phyloP scores from a whole-genome alignment of 2,888 invertebrate genomes.

The Prosapia bicincta region DNA sequence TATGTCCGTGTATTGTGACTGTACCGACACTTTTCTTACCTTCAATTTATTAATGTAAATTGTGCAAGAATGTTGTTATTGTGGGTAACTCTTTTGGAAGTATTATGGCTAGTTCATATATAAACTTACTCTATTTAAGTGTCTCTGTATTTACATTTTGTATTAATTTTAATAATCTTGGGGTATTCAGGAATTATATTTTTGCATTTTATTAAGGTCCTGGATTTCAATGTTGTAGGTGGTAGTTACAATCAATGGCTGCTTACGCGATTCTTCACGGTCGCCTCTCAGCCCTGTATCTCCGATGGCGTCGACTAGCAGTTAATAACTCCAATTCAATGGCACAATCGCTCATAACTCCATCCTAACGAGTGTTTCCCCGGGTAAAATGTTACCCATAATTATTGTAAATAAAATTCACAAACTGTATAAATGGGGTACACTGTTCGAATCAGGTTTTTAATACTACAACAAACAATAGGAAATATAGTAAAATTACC shows the following conservation, averaged over 20 bases:
- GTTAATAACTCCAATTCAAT: constrained; percentile 54
- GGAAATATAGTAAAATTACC: not conserved
- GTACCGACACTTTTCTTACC: too few species aligned
- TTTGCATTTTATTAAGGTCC: not conserved
- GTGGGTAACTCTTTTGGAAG: too few species aligned
- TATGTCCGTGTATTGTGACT: too few species aligned
- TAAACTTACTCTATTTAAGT: too few species aligned
- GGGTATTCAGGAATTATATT: too few species aligned
- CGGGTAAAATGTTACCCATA: not conserved
- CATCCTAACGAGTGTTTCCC: not conserved
- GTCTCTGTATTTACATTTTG: too few species aligned
- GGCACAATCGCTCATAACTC: constrained; percentile 8
- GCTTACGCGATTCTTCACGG: constrained; percentile 78
- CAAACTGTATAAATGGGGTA: constrained; percentile 2
- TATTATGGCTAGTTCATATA: too few species aligned
- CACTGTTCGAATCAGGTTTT: constrained; percentile 23
- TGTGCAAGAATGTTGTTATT: too few species aligned
- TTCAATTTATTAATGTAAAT: too few species aligned
- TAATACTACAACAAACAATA: constrained; percentile 5
- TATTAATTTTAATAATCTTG: too few species aligned
- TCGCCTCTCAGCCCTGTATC: constrained; percentile 83
- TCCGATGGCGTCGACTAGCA: constrained; percentile 86
- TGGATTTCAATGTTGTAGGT: constrained; percentile 42
- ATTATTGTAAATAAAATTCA: not conserved
- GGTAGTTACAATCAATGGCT: constrained; percentile 86